These are phyloP conservation scores for Cyprichromis sp. DNA, from an alignment of 2,113 vertebrate genomes.

Conservation along the genomic window DNA sequence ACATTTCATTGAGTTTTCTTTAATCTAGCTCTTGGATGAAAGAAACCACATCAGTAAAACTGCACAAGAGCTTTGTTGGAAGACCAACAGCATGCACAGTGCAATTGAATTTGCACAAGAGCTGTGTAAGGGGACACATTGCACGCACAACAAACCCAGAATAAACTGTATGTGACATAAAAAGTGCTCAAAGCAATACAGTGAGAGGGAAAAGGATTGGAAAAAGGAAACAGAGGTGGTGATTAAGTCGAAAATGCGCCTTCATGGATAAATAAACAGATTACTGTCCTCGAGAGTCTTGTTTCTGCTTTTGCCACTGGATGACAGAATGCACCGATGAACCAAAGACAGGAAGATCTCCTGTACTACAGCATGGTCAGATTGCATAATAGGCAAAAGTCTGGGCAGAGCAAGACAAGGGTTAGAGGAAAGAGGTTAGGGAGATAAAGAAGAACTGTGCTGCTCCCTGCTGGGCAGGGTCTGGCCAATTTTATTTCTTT, in stretches of 20 bases:
- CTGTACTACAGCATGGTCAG: not conserved
- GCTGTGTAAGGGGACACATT: not conserved
- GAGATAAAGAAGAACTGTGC: slow-evolving; percentile 21
- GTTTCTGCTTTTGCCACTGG: not conserved
- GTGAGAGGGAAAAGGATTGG: not conserved
- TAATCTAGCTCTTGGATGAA: not conserved
- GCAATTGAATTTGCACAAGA: not conserved
- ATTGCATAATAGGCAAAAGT: not conserved
- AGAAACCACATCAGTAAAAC: not conserved
- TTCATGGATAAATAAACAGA: slow-evolving; percentile 24
- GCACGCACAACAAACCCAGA: slow-evolving; percentile 15
- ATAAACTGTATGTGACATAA: slow-evolving; percentile 25
- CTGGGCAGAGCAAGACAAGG: not conserved
- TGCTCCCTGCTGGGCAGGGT: slow-evolving; percentile 46
- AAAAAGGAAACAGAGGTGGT: not conserved
- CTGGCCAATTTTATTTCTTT: not conserved
- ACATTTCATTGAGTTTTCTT: not conserved
- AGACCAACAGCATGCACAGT: not conserved
- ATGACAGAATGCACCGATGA: slow-evolving; percentile 14
- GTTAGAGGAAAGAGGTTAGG: not conserved
- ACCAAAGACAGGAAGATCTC: not conserved
- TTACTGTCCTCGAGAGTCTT: not conserved
- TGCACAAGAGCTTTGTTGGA: not conserved
- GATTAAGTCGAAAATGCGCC: slow-evolving; percentile 21
- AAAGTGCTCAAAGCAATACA: slow-evolving; percentile 2